Percentiles rank a stretch among this genome's conserved stretches.
phyloP scores from a whole-genome alignment of 2,888 invertebrate species.

The Hypomecis atomaria region DNA sequence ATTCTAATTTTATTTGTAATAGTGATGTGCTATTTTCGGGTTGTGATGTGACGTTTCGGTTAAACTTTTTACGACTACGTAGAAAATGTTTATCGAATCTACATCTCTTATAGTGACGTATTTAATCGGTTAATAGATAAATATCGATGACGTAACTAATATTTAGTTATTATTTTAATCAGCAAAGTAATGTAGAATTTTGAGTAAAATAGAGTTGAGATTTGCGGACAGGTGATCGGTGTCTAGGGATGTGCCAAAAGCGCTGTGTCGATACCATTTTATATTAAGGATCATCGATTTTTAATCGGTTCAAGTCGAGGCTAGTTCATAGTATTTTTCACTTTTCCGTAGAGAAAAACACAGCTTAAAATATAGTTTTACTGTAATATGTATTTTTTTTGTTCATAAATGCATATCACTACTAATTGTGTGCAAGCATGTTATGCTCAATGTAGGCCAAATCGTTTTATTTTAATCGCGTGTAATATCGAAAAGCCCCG shows the following conservation, averaged over 20 bases:
- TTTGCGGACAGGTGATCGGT: slow-evolving; percentile 35
- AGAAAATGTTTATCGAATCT: slow-evolving; percentile 30
- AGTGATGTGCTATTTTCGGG: slow-evolving; percentile 38
- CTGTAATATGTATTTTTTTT: slow-evolving; percentile 17
- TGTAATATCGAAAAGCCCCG: slow-evolving; percentile 45
- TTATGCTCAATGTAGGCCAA: slow-evolving; percentile 67
- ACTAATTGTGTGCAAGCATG: slow-evolving; percentile 45
- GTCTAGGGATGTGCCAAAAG: slow-evolving; percentile 42
- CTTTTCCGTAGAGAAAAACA: slow-evolving; percentile 46
- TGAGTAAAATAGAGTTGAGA: slow-evolving; percentile 13
- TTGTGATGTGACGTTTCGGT: slow-evolving; percentile 41
- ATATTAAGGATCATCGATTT: slow-evolving; percentile 79
- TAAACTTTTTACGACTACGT: slow-evolving; percentile 22
- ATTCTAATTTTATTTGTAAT: neutral
- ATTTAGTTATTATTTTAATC: slow-evolving; percentile 1
- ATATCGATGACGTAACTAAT: neutral
- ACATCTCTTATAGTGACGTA: slow-evolving; percentile 2
- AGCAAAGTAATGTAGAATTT: slow-evolving; percentile 10
- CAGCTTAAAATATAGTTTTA: slow-evolving; percentile 41
- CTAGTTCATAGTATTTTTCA: slow-evolving; percentile 59
- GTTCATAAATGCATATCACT: slow-evolving; percentile 53
- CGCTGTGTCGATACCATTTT: slow-evolving; percentile 63
- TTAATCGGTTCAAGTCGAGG: slow-evolving; percentile 61
- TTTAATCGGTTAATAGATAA: neutral
- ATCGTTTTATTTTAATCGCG: slow-evolving; percentile 46